These are phyloP conservation scores for Rhimphoctona megacephalus DNA, from an alignment of 2,888 invertebrate species.

Conservation along the genomic window DNA sequence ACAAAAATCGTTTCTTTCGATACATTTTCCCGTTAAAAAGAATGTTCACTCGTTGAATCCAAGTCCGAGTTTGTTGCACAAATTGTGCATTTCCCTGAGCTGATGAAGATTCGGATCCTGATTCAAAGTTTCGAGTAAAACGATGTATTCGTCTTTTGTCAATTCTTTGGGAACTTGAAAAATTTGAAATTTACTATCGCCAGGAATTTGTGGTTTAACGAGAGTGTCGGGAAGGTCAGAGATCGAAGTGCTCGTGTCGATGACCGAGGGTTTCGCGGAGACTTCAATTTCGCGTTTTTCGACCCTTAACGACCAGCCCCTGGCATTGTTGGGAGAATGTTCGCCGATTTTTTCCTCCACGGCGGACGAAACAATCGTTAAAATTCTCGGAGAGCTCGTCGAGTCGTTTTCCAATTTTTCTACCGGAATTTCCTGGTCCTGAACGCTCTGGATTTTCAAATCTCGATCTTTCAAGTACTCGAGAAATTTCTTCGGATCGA, in stretches of 20 bases:
- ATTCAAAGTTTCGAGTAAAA: constrained; percentile 73
- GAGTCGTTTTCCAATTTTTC: not conserved
- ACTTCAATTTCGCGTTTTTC: constrained; percentile 76
- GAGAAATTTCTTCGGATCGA: constrained; percentile 75
- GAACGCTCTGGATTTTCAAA: constrained; percentile 56
- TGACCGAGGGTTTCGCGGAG: constrained; percentile 76
- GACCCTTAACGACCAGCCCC: constrained; percentile 68
- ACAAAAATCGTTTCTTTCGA: not conserved
- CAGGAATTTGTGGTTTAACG: not conserved
- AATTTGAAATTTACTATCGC: constrained; percentile 70
- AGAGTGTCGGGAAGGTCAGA: constrained; percentile 72
- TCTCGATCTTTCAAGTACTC: constrained; percentile 72
- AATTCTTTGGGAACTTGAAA: constrained; percentile 75
- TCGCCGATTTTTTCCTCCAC: constrained; percentile 54
- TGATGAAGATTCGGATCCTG: constrained; percentile 73
- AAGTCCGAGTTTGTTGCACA: constrained; percentile 74
- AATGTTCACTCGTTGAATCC: constrained; percentile 65
- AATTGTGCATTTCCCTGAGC: constrained; percentile 71
- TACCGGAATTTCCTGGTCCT: constrained; percentile 42
- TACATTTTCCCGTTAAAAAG: not conserved
- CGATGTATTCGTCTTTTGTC: constrained; percentile 75
- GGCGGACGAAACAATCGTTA: constrained; percentile 74
- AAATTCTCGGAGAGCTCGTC: constrained; percentile 63
- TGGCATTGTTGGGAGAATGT: constrained; percentile 11
- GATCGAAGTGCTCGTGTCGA: constrained; percentile 77